phyloP scores from a whole-genome alignment of 2,113 vertebrate genomes.

The Mustelus asterias region DNA sequence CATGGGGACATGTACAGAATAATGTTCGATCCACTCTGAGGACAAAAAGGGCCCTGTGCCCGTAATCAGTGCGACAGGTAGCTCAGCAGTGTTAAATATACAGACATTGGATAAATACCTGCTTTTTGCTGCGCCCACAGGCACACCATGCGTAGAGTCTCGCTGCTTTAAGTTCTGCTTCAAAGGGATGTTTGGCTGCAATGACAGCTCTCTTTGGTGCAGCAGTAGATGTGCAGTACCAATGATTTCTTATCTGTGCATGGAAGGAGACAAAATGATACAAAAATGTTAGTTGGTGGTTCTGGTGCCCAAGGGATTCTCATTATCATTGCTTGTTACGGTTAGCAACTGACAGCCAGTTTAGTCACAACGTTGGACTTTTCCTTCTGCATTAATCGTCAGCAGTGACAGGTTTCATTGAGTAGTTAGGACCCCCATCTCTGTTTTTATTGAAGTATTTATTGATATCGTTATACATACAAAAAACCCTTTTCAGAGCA shows the following conservation, averaged over 20 bases:
- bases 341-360: not conserved
- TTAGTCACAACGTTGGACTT: not conserved
- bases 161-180: slow-evolving; percentile 61
- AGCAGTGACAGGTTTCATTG: not conserved
- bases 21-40: not conserved
- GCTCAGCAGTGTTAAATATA: not conserved
- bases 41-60: not conserved
- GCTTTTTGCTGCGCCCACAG: slow-evolving; percentile 73
- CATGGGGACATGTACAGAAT: not conserved
- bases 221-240: slow-evolving; percentile 39
- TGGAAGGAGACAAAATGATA: slow-evolving; percentile 31
- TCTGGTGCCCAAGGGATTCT: not conserved
- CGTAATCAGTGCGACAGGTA: not conserved
- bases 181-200: slow-evolving; percentile 65
- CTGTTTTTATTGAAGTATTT: not conserved
- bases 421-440: not conserved
- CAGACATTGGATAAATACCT: slow-evolving; percentile 52
- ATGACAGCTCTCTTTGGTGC: slow-evolving; percentile 39
- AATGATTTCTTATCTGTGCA: slow-evolving; percentile 37
- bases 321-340: not conserved
- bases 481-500: not conserved
- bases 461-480: not conserved
- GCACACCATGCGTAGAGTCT: slow-evolving; percentile 71
- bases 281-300: not conserved
- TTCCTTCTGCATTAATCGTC: not conserved